Base-by-base conservation (phyloP, 1,140 invertebrate genomes). In the Archivesica marissinica region DNA sequence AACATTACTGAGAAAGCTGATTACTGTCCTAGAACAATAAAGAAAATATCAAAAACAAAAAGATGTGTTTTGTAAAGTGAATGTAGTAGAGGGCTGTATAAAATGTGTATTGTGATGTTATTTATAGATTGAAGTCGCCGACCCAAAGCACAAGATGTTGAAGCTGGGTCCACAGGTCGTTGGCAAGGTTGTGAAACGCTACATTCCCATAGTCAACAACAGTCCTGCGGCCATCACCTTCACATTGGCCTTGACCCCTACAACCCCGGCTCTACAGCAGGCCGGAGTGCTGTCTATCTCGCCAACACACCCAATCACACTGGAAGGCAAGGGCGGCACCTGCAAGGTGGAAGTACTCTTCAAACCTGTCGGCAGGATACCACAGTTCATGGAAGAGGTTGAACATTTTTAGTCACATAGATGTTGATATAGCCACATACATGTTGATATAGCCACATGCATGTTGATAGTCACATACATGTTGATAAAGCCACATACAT, bases 361-460 rank as follows among this genome's bases (percentile, higher is more conserved):
- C 61, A 85, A 86, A 72, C 91, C 91, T n/a, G 93, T 90, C 80
- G 76, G 78, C 11, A 90, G 93, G 75, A 91, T 94, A 28, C 90
- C 92, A 17, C 91, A 90, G 77, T 94, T 94, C 80, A 90, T 89
- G 47, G 93, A 94, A 87, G 93, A 94, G 87, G 93, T 93, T 78
- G 66, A 77, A 28, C 1, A 28, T 9, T 11, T 11, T 13, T n/a
- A n/a, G n/a, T n/a, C n/a, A n/a, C n/a, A n/a, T n/a, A n/a, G n/a
- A n/a, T n/a, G n/a, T n/a, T n/a, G n/a, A n/a, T n/a, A n/a, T n/a
- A n/a, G n/a, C n/a, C n/a, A n/a, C n/a, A n/a, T n/a, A n/a, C n/a
- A n/a, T n/a, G n/a, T n/a, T n/a, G n/a, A n/a, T n/a, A n/a, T n/a
- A n/a, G n/a, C n/a, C n/a, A n/a, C n/a, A n/a, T n/a, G n/a, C n/a